Evolutionary conservation across 2,797 vertebrate species (phyloP).

Genomic region (Phrynocephalus forsythii): DNA sequence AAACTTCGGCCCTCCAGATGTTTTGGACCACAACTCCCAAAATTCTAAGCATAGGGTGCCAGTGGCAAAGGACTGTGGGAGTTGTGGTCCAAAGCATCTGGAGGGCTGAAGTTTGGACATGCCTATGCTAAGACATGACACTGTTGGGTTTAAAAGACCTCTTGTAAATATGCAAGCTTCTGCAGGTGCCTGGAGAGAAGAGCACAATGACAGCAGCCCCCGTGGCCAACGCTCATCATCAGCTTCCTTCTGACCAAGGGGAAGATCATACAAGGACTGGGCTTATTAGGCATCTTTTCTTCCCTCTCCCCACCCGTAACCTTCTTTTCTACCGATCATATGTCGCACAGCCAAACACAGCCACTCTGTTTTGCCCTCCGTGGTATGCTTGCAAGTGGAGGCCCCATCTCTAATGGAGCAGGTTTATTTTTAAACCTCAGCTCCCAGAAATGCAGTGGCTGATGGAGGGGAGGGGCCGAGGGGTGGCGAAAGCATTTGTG

Average conservation of each 20-base stretch:
- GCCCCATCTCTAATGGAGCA: neutral
- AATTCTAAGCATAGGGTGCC: no score
- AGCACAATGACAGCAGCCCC: neutral
- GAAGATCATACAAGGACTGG: neutral
- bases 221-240: neutral
- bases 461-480: constrained; percentile 11
- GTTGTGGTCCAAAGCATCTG: no score
- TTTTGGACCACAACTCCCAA: no score
- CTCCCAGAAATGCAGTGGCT: neutral
- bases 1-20: no score
- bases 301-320: neutral
- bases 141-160: neutral
- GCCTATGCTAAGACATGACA: neutral
- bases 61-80: no score
- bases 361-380: neutral
- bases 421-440: constrained; percentile 14
- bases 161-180: neutral
- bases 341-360: neutral
- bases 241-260: neutral
- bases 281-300: neutral
- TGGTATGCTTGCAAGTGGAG: neutral
- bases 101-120: no score
- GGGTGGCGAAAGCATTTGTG: neutral
- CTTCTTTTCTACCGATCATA: neutral
- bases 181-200: neutral